These are phyloP conservation scores for Spatulosminthurus flaviceps DNA, from an alignment of 2,888 invertebrate genomes.

Conservation along the genomic window DNA sequence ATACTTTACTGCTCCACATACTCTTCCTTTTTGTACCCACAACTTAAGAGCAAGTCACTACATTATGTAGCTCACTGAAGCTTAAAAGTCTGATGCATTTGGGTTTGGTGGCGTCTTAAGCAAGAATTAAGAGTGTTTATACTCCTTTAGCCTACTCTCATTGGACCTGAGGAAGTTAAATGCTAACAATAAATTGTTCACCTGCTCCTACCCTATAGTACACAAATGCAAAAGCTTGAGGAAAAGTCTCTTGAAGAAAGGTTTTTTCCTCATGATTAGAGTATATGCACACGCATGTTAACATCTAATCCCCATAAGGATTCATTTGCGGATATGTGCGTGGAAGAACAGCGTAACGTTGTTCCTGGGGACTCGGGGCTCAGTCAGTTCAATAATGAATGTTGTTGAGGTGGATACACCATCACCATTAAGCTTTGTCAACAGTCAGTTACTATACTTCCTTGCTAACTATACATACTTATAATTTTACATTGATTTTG, in stretches of 20 bases:
- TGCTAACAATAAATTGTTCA: background rate
- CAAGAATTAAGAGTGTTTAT: too few relatives aligned
- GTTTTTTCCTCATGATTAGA: background rate
- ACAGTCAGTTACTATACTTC: background rate
- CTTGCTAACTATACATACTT: background rate
- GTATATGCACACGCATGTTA: background rate
- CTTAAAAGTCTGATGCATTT: too few relatives aligned
- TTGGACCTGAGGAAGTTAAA: background rate
- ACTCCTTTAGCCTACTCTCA: too few relatives aligned
- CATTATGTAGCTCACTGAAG: too few relatives aligned
- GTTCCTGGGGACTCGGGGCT: conserved; percentile 4
- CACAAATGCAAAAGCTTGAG: background rate
- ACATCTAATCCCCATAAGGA: background rate
- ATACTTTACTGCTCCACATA: too few relatives aligned
- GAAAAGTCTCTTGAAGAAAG: background rate
- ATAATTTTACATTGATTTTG: background rate
- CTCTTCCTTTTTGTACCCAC: too few relatives aligned
- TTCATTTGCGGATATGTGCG: background rate
- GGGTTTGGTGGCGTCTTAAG: too few relatives aligned
- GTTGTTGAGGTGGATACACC: conserved; percentile 4
- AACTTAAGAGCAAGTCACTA: too few relatives aligned
- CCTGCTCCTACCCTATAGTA: background rate
- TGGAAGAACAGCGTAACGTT: background rate
- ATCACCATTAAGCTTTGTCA: conserved; percentile 8
- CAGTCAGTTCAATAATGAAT: conserved; percentile 10